Base-by-base conservation (phyloP, 2,113 vertebrate species). In the Ciconia maguari region DNA sequence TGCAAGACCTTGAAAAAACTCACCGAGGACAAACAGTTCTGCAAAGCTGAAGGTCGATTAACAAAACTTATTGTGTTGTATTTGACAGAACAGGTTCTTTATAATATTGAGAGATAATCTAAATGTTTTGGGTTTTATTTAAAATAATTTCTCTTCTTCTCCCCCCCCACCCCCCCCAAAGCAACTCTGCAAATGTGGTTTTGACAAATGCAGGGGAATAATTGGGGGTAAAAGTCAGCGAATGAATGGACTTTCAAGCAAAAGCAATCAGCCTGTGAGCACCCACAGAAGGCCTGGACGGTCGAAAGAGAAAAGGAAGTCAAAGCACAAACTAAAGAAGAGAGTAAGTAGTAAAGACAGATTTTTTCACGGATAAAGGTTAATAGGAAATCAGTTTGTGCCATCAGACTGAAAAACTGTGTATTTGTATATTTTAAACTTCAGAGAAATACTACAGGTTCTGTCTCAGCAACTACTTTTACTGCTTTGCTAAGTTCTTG, bases 241-340 rank as follows among this genome's bases (percentile, higher is more conserved):
- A 7, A 96, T 99, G 97, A 99, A 99, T 24, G 99, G 99, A 18
- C 98, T 99, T 70, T 96, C 98, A 26, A 98, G 93, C 90, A 99
- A 99, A 95, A 97, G 83, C 26, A 97, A 83, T 68, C 98, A 98
- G 42, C 94, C 98, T 8, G n/a, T 98, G 74, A 97, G 98, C 44
- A 98, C 98, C 42, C 98, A 99, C 81, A 98, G 98, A 41, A 98
- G 99, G 38, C 98, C 98, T 11, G 99, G 99, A 8, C 94, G 99
- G 55, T 99, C 99, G 2, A 99, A 99, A 96, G 99, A 99, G 97
- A 99, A 99, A 69, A 98, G 99, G 93, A 99, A 99, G 96, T 99
- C 99, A 21, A 99, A 99, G 96, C 99, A 99, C 98, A 99, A 99
- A 88, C 98, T 99, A 48, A 99, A 99, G 96, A 99, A 99, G 96